Percentiles rank a stretch among this genome's conserved stretches.
phyloP scores from a whole-genome alignment of 2,113 vertebrate species.

The Charadrius vociferus region DNA sequence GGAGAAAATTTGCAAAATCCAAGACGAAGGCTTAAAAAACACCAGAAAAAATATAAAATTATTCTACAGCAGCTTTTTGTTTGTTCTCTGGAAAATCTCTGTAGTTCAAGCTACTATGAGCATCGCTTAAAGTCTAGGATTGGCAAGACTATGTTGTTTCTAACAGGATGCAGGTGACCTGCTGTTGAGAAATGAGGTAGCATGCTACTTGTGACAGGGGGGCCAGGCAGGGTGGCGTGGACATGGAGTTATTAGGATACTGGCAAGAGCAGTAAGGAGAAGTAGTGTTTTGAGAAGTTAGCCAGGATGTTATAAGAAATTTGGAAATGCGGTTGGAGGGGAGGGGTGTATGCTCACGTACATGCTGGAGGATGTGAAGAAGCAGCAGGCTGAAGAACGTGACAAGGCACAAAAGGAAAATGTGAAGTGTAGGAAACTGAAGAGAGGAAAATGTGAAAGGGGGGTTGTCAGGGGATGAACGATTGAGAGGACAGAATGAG shows the following conservation, averaged over 20 bases:
- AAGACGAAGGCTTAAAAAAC: background rate
- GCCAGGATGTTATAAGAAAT: background rate
- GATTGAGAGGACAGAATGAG: background rate
- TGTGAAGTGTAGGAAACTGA: background rate
- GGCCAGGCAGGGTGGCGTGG: background rate
- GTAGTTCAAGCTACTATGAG: background rate
- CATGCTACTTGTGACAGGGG: background rate
- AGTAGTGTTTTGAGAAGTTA: background rate
- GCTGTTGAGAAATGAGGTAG: background rate
- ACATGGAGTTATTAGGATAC: background rate
- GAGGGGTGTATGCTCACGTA: accelerated
- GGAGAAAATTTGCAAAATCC: background rate
- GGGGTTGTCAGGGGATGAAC: background rate
- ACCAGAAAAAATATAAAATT: accelerated
- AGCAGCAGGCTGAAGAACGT: background rate
- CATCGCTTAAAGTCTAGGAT: background rate
- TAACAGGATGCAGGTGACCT: background rate
- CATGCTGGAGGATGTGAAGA: background rate
- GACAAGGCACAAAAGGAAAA: background rate
- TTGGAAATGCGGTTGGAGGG: background rate
- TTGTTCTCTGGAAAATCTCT: background rate
- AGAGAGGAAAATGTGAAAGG: background rate
- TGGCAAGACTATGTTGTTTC: background rate
- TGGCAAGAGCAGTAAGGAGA: background rate
- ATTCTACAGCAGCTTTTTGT: background rate